Base-by-base conservation (phyloP, 2,113 vertebrate species). In the Megaceryle maxima region DNA sequence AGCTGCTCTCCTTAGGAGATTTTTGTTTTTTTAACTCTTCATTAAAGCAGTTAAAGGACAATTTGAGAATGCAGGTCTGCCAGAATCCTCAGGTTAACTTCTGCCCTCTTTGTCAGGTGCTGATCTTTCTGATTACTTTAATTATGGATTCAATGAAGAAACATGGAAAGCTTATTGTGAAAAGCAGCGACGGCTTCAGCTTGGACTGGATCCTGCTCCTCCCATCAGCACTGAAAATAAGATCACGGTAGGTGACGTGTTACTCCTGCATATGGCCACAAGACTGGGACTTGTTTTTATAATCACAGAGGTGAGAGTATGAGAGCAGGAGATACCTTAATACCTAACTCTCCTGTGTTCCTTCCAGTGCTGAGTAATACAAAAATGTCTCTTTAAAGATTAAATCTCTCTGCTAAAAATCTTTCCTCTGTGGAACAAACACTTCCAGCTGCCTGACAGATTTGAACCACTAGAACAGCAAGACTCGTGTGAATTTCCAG, bases 111-210 rank as follows among this genome's bases (percentile, higher is more conserved):
- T 83, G 73, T 19, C 87, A 98, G 98, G 98, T 89, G 97, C 97
- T 84, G 98, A 98, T 88, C 97, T 98, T 88, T 98, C 98, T 26
- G 98, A 98, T 87, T 98, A 98, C 67, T 98, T 98, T 80, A 98
- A 98, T 91, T 98, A 98, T 3, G 98, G 98, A 68, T 98, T 98
- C 95, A 98, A 97, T 80, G 98, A 98, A 96, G 98, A 98, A 70
- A 98, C 97, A 0, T 98, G 98, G 98, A 98, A 98, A 80, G 97
- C 97, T 29, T 98, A 98, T 85, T 98, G 98, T 95, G 98, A 98
- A 60, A 98, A 98, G 64, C 98, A 98, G 92, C 97, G 96, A 12
- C 96, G 98, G 62, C 97, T 98, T 62, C 97, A 98, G 93, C 96
- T 98, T 51, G 98, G 98, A 19, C 84, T 98, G 91, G 98, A 98